Conservation (phyloP, 2,113 vertebrate genomes). For the Steatornis caripensis region DNA sequence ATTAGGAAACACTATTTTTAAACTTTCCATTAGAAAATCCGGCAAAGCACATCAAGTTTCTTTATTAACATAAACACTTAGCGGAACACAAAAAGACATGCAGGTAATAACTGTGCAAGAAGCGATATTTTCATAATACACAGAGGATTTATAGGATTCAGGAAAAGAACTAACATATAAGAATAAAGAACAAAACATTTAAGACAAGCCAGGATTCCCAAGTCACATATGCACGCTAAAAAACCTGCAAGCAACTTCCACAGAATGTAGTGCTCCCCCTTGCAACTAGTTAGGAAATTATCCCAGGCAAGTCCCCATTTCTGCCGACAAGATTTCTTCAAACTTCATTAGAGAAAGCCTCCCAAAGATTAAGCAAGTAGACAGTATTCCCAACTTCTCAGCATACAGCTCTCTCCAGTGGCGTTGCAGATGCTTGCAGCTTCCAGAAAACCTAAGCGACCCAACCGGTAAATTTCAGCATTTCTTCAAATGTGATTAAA, state of each 20-base stretch:
- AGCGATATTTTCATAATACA: neutral
- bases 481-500: neutral
- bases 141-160: neutral
- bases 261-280: neutral
- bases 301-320: neutral
- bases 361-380: neutral
- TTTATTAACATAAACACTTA: neutral
- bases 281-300: neutral
- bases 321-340: neutral
- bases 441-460: neutral
- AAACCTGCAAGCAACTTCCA: neutral
- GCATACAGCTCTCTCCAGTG: conserved; percentile 19
- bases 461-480: neutral
- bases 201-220: neutral
- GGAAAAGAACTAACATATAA: neutral
- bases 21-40: neutral
- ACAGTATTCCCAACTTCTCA: neutral
- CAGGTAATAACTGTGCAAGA: neutral
- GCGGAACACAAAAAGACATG: neutral
- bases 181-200: neutral
- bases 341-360: neutral
- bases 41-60: fast-evolving
- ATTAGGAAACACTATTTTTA: neutral
- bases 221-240: fast-evolving
- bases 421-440: neutral